Conservation (phyloP, 2,797 vertebrate species). For the Cottoperca gobio region DNA sequence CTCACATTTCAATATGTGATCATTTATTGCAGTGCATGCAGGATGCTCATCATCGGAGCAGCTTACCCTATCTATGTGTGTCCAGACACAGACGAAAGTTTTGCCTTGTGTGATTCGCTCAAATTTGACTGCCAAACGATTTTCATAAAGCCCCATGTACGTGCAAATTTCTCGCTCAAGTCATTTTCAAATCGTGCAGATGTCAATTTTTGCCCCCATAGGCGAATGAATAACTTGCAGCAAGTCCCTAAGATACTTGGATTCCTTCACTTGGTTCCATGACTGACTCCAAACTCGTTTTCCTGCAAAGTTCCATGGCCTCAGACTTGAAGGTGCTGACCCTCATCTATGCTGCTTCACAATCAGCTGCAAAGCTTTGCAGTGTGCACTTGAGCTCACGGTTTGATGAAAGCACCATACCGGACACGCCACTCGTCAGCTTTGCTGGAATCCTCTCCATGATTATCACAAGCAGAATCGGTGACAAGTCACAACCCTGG, state of each 20-base stretch:
- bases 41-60: neutral
- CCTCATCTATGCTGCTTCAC: neutral
- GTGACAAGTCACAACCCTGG: neutral
- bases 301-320: neutral
- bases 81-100: neutral
- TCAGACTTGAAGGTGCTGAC: neutral
- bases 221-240: neutral
- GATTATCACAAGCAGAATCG: neutral
- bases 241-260: neutral
- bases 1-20: slow-evolving; percentile 31
- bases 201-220: no score
- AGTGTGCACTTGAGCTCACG: neutral
- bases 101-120: neutral
- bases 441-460: neutral
- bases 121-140: no score
- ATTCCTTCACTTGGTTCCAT: neutral
- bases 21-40: neutral
- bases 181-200: neutral
- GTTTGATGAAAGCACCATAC: neutral
- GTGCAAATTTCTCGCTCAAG: no score
- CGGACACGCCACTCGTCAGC: neutral
- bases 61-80: neutral
- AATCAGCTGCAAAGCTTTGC: neutral
- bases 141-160: neutral
- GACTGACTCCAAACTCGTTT: neutral